Base-by-base conservation (phyloP, 1,140 invertebrate genomes). In the Odontomachus brunneus region DNA sequence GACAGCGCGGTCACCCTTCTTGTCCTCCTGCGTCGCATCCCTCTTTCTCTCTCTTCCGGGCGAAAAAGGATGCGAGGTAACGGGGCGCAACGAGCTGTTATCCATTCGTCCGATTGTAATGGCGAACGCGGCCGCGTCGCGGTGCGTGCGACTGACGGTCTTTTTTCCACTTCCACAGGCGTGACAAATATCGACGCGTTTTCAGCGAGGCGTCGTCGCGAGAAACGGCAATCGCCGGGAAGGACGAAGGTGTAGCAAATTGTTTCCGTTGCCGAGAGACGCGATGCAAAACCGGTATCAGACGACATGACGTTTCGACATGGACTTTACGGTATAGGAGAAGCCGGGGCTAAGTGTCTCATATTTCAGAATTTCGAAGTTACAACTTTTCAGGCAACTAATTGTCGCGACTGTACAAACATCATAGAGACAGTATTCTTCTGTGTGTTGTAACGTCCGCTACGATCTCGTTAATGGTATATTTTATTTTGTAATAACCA, bases 31-130 rank as follows among this genome's bases (percentile, higher is more conserved):
- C 29, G 15, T 19, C 19, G 12, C 19, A 3, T 7, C 19, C 38
- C 38, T 44, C 38, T 4, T 62, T 26, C 26, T 51, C 22, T 59
- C 9, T 65, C 15, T 48, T 15, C 1, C 14, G 22, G 26, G n/a
- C 51, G 51, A 71, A 29, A 59, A 74, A 59, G 51, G 22, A 53
- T 33, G 49, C 24, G 17, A 15, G 26, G 48, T 29, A 82, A 48
- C 51, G n/a, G 67, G 29, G 33, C n/a, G 67, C 73, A 87, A 71
- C 78, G 84, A 83, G 33, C 72, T 73, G 78, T 87, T 76, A 72
- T 80, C 57, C 55, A 51, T 71, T 57, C 67, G 48, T 51, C 12
- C 51, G 53, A 72, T 38, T 84, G 74, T 87, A 51, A 38, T 49
- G 55, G 63, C 63, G 73, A 66, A 48, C 59, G 44, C 65, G 55